phyloP scores from a whole-genome alignment of 2,797 vertebrate genomes.

The Monodelphis domestica region DNA sequence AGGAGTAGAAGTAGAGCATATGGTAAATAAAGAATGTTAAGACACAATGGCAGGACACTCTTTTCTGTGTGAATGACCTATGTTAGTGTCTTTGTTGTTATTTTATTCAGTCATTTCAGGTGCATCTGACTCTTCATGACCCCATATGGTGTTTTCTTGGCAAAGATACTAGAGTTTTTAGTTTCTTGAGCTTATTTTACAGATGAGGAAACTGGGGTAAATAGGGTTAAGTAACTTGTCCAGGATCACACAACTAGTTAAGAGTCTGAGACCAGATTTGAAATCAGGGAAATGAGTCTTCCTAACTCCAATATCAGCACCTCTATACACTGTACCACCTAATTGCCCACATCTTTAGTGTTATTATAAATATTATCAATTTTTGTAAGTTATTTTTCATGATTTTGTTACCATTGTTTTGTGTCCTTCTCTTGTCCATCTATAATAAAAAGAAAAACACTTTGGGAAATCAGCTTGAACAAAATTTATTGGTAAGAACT shows the following conservation, averaged over 20 bases:
- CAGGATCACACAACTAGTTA: not conserved
- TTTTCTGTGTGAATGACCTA: not conserved
- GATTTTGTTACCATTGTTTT: not conserved
- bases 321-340: not conserved
- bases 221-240: not conserved
- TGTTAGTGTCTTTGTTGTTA: not conserved
- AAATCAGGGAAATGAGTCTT: not conserved
- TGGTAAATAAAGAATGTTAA: not conserved
- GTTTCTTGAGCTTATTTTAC: not conserved
- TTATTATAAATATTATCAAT: not conserved
- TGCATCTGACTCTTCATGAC: not conserved
- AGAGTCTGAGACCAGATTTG: not conserved
- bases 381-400: not conserved
- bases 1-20: not conserved
- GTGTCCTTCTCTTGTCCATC: not conserved
- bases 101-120: not conserved
- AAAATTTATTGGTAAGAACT: not conserved
- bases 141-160: not conserved
- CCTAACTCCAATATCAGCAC: not conserved
- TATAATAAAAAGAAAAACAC: not conserved
- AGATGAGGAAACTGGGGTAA: not conserved
- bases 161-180: not conserved
- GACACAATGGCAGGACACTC: not conserved
- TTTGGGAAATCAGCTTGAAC: not conserved
- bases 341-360: not conserved